phyloP scores from a whole-genome alignment of 2,113 vertebrate genomes.

The Peucedramus taeniatus region DNA sequence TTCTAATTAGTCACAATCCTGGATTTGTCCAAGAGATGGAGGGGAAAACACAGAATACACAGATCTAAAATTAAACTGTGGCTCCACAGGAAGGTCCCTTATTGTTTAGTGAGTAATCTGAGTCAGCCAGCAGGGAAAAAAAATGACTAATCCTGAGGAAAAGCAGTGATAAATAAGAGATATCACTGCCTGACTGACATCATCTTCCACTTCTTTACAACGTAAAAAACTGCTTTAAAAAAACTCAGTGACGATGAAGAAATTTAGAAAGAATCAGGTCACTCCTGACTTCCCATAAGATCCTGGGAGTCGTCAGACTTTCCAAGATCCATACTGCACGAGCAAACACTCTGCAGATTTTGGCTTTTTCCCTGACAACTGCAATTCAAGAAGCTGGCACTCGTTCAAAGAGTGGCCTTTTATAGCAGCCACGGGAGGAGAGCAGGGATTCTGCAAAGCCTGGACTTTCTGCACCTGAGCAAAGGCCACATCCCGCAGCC shows the following conservation, averaged over 20 bases:
- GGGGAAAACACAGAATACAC: neutral
- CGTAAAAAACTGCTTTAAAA: fast-evolving
- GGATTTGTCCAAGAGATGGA: neutral
- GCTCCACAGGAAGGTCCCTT: neutral
- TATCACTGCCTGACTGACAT: neutral
- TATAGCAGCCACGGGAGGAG: neutral
- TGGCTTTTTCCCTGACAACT: slow-evolving; percentile 39
- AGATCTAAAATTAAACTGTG: neutral
- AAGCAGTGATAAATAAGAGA: neutral
- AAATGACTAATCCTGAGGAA: neutral
- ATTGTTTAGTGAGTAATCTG: neutral
- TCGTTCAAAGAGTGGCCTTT: neutral
- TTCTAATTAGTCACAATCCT: neutral
- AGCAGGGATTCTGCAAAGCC: neutral
- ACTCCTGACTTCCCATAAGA: neutral
- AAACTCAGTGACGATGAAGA: neutral
- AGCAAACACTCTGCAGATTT: neutral
- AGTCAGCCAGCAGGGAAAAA: neutral
- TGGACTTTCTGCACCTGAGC: neutral
- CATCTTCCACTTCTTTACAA: neutral
- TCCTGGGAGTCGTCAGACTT: neutral
- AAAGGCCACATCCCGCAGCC: slow-evolving; percentile 4
- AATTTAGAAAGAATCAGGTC: neutral
- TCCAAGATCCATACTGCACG: neutral
- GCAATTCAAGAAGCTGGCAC: slow-evolving; percentile 20